Base-by-base conservation (phyloP, 1,140 invertebrate genomes). In the Atta colombica region DNA sequence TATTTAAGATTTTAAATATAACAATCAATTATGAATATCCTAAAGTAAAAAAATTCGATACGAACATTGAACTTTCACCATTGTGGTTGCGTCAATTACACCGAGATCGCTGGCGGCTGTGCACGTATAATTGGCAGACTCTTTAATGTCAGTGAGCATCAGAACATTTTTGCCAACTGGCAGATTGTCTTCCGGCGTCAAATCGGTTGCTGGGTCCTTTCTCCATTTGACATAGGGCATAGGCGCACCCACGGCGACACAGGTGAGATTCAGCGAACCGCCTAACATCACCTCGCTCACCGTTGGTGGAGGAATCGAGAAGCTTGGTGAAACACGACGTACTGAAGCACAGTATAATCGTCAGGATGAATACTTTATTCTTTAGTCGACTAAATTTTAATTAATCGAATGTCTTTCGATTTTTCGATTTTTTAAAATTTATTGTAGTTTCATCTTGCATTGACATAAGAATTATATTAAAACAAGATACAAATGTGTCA, bases 221-320 rank as follows among this genome's bases (percentile, higher is more conserved):
- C 98, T 97, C 99, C 99, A 99, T 95, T 98, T 99, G 68, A 99
- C 99, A 91, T 97, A 97, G 0, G 99, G 99, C 98, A 99, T 99
- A 0, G 99, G 99, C 0, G 99, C 98, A 0, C 99, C 99, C 8
- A 98, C 97, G 18, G 99, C 99, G 16, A 99, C 98, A 94, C 99
- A 99, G 60, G 98, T 99, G 66, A 99, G 95, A 94, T 99, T 99
- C 66, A 99, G 95, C 91, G 97, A 97, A 0, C 97, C 97, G 8
- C 98, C 98, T 18, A 99, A 96, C 97, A 98, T 98, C 39, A 99
- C 98, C 94, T 99, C 98, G 74, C 97, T 97, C 28, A 97, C 94
- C 12, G 96, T 93, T 39, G 98, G 97, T 21, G 99, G 98, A 60
- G 97, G 98, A 61, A 98, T 98, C 4, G 99, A 98, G 96, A 99